Conservation (phyloP, 2,888 invertebrate genomes). For the Hoplodrina ambigua region DNA sequence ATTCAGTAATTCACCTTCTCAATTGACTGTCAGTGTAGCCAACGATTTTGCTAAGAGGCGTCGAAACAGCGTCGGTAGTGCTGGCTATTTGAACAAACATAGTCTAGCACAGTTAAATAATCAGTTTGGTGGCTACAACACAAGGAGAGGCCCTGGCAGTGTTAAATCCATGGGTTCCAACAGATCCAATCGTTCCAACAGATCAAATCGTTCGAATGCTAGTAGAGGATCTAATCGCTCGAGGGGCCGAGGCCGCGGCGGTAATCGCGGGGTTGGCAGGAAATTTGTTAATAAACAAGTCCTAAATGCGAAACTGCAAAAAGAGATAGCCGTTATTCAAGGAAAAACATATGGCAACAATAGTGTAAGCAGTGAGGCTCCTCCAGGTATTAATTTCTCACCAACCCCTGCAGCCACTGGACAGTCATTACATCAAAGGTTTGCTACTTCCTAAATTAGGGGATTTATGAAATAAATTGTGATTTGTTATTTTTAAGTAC, state of each 20-base stretch:
- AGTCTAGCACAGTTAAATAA: slow-evolving; percentile 83
- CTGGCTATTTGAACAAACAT: slow-evolving; percentile 81
- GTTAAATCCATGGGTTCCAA: slow-evolving; percentile 85
- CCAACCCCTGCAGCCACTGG: slow-evolving; percentile 83
- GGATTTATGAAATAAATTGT: slow-evolving; percentile 35
- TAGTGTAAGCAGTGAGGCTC: slow-evolving; percentile 64
- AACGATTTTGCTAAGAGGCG: slow-evolving; percentile 85
- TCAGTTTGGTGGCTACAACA: slow-evolving; percentile 80
- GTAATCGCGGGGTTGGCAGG: slow-evolving; percentile 77
- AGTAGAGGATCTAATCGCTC: slow-evolving; percentile 76
- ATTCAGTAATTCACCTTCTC: slow-evolving; percentile 77
- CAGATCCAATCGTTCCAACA: slow-evolving; percentile 73
- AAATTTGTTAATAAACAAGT: slow-evolving; percentile 84
- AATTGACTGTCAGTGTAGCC: slow-evolving; percentile 85
- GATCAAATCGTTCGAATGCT: slow-evolving; percentile 72
- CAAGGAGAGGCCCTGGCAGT: slow-evolving; percentile 83
- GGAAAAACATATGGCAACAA: slow-evolving; percentile 76
- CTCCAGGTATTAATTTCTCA: slow-evolving; percentile 78
- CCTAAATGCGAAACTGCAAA: slow-evolving; percentile 83
- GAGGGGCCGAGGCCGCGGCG: slow-evolving; percentile 81
- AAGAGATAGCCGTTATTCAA: slow-evolving; percentile 87
- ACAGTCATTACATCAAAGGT: slow-evolving; percentile 86
- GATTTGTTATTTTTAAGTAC: slow-evolving; percentile 47
- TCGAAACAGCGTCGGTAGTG: slow-evolving; percentile 83
- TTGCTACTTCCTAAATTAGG: slow-evolving; percentile 75